A percentile compares a stretch with the other conserved stretches of the same genome.
These are phyloP conservation scores for Octopus bimaculoides DNA, from an alignment of 1,140 invertebrate genomes.

Conservation along the genomic window DNA sequence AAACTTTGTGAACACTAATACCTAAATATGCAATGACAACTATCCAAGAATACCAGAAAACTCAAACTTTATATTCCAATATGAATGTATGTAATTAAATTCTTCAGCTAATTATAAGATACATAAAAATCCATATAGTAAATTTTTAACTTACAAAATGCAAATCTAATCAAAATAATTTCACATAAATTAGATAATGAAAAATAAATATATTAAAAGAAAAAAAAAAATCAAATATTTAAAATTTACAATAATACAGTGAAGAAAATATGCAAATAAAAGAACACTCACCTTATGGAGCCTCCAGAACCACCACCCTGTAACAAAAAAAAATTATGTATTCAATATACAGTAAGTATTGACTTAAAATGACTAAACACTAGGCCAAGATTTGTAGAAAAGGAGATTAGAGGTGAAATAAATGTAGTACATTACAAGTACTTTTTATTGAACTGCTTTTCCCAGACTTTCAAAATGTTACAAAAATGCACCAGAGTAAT, in stretches of 20 bases:
- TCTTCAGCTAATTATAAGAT: too few relatives aligned
- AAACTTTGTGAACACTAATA: too few relatives aligned
- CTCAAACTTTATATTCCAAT: too few relatives aligned
- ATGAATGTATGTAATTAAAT: too few relatives aligned
- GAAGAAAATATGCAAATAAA: not conserved
- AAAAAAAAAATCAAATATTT: not conserved
- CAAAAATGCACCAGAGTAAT: too few relatives aligned
- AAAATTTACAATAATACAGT: not conserved
- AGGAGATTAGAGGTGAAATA: not conserved
- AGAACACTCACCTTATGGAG: slow-evolving; percentile 2
- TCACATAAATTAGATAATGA: too few relatives aligned
- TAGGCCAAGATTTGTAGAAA: not conserved
- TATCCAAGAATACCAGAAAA: too few relatives aligned
- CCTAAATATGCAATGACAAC: too few relatives aligned
- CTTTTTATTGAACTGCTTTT: not conserved
- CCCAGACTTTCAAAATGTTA: not conserved
- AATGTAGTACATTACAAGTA: not conserved
- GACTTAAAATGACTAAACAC: not conserved
- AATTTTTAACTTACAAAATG: too few relatives aligned
- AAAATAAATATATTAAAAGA: too few relatives aligned
- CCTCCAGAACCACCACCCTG: slow-evolving; percentile 19
- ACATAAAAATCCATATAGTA: too few relatives aligned
- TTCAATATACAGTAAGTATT: not conserved
- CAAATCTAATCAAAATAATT: too few relatives aligned
- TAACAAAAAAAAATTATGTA: not conserved